Conservation (phyloP, 2,797 vertebrate species). For the Pseudochaenichthys georgianus region DNA sequence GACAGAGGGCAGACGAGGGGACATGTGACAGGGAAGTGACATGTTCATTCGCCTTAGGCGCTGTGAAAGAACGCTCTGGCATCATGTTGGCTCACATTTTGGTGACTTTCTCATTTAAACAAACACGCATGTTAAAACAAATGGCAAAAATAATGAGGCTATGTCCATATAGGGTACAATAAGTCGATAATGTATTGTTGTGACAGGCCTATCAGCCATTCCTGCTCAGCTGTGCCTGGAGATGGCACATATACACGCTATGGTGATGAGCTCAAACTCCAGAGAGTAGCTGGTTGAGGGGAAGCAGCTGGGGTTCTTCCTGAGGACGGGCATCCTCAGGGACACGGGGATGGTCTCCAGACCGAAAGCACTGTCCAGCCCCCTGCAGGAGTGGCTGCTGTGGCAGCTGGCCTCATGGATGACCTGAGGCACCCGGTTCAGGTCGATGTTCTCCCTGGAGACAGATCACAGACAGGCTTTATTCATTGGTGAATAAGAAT, state of each 20-base stretch:
- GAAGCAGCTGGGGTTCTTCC: constrained; percentile 79
- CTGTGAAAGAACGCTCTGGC: too few relatives aligned
- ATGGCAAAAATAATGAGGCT: too few relatives aligned
- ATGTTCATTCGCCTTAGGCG: too few relatives aligned
- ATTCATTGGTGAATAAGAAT: neutral
- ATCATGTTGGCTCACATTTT: too few relatives aligned
- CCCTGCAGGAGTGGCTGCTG: constrained; percentile 78
- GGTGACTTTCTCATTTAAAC: too few relatives aligned
- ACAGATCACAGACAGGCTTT: neutral
- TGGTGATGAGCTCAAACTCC: constrained; percentile 84
- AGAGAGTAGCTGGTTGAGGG: constrained; percentile 74
- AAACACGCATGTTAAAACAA: too few relatives aligned
- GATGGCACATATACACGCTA: constrained; percentile 86
- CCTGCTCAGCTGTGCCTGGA: constrained; percentile 74
- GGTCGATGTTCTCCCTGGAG: constrained; percentile 79
- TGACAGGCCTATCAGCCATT: neutral
- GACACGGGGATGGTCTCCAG: constrained; percentile 84
- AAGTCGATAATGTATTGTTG: too few relatives aligned
- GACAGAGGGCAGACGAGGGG: too few relatives aligned
- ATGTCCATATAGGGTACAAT: too few relatives aligned
- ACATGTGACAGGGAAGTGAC: too few relatives aligned
- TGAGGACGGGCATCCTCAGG: constrained; percentile 83
- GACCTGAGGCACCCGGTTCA: constrained; percentile 82
- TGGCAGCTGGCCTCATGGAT: constrained; percentile 85
- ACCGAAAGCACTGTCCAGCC: constrained; percentile 66